Evolutionary conservation across 2,888 invertebrate genomes (phyloP).

Genomic region (Acanthosepion lycidas): DNA sequence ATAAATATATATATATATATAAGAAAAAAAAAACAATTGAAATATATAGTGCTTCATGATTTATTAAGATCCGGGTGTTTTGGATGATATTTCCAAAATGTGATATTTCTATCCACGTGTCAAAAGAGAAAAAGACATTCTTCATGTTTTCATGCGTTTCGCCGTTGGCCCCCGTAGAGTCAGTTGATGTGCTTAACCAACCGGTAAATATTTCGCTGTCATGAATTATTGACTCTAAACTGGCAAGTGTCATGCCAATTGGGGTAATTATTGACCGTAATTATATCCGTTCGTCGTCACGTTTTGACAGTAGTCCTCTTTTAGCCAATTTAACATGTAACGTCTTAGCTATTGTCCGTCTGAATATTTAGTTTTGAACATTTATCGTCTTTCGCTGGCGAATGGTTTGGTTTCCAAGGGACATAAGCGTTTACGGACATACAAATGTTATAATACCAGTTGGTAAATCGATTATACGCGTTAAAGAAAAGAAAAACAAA

Average conservation of each 20-base stretch:
- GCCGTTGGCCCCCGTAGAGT: not conserved
- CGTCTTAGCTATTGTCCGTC: not conserved
- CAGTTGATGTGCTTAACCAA: not conserved
- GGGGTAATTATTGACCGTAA: not conserved
- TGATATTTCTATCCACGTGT: not conserved
- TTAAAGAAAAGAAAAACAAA: too few species aligned
- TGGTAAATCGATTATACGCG: too few species aligned
- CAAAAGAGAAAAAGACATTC: not conserved
- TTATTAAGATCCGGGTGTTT: not conserved
- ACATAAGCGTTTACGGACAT: not conserved
- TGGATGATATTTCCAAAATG: not conserved
- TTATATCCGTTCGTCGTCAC: not conserved
- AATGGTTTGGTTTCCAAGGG: not conserved
- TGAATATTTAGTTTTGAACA: not conserved
- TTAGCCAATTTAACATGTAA: not conserved
- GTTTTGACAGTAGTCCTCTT: not conserved
- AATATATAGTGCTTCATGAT: not conserved
- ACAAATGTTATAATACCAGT: not conserved
- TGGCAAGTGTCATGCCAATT: slow-evolving; percentile 21
- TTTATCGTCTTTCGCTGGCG: not conserved
- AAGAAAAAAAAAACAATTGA: too few species aligned
- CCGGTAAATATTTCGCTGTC: not conserved
- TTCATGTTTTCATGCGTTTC: not conserved
- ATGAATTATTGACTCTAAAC: not conserved
- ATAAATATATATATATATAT: too few species aligned